Conservation (phyloP, 2,113 vertebrate species). For the Burhinus bistriatus region DNA sequence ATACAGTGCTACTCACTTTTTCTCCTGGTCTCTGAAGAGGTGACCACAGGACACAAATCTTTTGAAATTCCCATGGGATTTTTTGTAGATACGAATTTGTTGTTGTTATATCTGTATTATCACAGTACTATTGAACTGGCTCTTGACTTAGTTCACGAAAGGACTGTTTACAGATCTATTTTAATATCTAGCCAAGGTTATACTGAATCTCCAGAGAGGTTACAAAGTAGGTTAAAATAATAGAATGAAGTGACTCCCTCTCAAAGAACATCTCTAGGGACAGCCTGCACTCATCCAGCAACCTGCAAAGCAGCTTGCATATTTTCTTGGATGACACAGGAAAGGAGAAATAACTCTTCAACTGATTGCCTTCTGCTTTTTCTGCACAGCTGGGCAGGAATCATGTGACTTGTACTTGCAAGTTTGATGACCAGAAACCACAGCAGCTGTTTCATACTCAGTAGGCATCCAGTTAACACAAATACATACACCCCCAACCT, state of each 20-base stretch:
- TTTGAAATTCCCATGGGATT: background rate
- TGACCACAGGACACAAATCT: background rate
- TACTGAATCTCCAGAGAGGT: background rate
- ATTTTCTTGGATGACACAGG: background rate
- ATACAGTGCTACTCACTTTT: background rate
- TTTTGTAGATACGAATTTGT: background rate
- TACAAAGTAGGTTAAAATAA: background rate
- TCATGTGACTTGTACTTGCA: background rate
- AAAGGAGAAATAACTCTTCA: background rate
- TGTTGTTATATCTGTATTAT: background rate
- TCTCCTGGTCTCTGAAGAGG: background rate
- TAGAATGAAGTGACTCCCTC: background rate
- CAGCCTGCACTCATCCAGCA: background rate
- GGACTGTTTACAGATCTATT: background rate
- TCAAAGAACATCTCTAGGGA: background rate
- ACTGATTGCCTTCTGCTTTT: background rate
- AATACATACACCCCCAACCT: background rate
- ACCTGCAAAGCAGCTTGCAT: background rate
- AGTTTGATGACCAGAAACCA: background rate
- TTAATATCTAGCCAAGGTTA: background rate
- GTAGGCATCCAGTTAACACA: background rate
- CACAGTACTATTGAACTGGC: background rate
- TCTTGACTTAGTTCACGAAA: background rate
- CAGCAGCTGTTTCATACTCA: background rate
- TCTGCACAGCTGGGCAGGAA: background rate